Evolutionary conservation across 92 coral and sea anemone genomes (phyloP).

Genomic region (Bergia sp.): DNA sequence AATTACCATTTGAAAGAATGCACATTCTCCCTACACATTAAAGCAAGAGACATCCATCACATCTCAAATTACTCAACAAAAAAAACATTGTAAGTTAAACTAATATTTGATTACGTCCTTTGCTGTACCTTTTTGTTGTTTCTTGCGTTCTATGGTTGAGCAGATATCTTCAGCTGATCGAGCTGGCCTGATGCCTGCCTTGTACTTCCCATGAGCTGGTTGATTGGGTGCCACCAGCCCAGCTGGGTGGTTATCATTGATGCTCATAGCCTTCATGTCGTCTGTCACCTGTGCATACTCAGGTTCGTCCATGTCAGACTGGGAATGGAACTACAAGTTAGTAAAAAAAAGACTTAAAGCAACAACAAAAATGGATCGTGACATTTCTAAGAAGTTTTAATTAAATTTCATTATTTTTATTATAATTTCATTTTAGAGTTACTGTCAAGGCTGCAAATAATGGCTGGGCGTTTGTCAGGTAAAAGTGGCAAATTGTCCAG

Average conservation of each 20-base stretch:
- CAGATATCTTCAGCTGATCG: slow-evolving; percentile 30
- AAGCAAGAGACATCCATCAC: not conserved
- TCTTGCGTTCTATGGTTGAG: slow-evolving; percentile 10
- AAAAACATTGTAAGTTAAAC: too few species aligned
- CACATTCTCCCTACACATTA: too few species aligned
- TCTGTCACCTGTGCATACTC: slow-evolving; percentile 37
- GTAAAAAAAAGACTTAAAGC: not conserved
- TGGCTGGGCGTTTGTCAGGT: too few species aligned
- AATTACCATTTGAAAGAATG: too few species aligned
- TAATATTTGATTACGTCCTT: too few species aligned
- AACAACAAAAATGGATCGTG: not conserved
- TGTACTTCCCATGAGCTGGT: not conserved
- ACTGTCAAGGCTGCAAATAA: too few species aligned
- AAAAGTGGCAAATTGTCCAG: too few species aligned
- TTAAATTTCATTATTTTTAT: too few species aligned
- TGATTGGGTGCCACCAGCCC: not conserved
- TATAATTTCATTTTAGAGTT: too few species aligned
- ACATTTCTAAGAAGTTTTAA: too few species aligned
- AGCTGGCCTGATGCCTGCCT: slow-evolving; percentile 26
- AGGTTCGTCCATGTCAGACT: slow-evolving; percentile 36
- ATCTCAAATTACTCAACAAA: too few species aligned
- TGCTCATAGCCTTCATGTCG: not conserved
- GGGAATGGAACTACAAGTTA: not conserved
- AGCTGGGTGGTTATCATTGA: not conserved
- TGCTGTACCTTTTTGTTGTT: slow-evolving; percentile 9